phyloP scores from a whole-genome alignment of 2,113 vertebrate genomes.

The Seriola quinqueradiata region DNA sequence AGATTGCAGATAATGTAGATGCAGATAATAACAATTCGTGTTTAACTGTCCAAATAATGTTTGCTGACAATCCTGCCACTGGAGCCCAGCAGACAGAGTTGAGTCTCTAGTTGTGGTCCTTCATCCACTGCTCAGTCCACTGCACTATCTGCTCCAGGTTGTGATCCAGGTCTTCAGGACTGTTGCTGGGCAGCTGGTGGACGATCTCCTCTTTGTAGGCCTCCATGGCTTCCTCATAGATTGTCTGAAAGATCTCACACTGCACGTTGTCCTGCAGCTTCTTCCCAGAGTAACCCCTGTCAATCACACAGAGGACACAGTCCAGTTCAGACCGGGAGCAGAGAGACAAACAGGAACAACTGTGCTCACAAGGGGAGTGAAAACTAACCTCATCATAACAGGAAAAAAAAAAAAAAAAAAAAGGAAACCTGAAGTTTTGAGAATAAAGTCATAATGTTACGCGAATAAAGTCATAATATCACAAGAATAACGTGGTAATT shows the following conservation, averaged over 20 bases:
- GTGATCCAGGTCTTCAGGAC: constrained; percentile 92
- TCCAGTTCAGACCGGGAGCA: neutral
- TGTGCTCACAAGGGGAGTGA: too few species aligned
- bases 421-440: too few species aligned
- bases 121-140: constrained; percentile 95
- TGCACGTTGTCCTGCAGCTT: constrained; percentile 96
- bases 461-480: too few species aligned
- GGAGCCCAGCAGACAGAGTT: neutral
- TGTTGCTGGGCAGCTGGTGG: constrained; percentile 93
- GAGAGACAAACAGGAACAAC: neutral
- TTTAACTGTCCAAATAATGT: constrained; percentile 11
- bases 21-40: neutral
- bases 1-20: neutral
- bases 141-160: constrained; percentile 92
- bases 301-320: constrained; percentile 12
- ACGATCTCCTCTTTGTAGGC: constrained; percentile 94
- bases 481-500: too few species aligned
- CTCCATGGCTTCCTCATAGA: constrained; percentile 94
- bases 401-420: too few species aligned
- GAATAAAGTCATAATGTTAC: too few species aligned
- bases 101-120: constrained; percentile 88
- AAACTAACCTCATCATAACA: too few species aligned
- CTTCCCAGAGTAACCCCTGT: constrained; percentile 93
- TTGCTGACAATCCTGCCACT: neutral
- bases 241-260: constrained; percentile 98